Percentiles rank a stretch among this genome's conserved stretches.
These are phyloP conservation scores for Clarias macrocephalus DNA, from an alignment of 2,113 vertebrate species.

Conservation along the genomic window DNA sequence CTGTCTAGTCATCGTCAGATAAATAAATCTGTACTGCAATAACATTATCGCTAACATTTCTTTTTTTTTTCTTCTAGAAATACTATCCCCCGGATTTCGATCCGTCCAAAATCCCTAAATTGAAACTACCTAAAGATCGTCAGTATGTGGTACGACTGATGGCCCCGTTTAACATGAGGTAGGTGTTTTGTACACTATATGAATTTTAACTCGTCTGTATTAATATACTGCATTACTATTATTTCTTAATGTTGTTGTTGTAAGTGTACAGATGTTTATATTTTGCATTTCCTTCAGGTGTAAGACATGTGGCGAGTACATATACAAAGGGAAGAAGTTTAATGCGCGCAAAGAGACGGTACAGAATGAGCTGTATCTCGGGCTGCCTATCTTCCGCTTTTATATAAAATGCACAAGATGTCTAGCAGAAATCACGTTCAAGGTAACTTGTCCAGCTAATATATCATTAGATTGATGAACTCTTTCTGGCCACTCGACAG, in stretches of 20 bases:
- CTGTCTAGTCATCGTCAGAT: not conserved
- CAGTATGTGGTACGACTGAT: constrained; percentile 90
- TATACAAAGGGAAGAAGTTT: constrained; percentile 97
- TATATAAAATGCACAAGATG: constrained; percentile 96
- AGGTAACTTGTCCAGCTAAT: constrained; percentile 66
- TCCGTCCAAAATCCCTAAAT: constrained; percentile 86
- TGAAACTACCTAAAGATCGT: constrained; percentile 87
- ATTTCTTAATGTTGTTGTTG: not conserved
- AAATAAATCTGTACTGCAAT: not conserved
- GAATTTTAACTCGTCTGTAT: not conserved
- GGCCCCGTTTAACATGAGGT: constrained; percentile 92
- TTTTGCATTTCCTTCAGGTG: constrained; percentile 69
- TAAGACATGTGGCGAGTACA: constrained; percentile 94
- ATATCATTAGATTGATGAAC: not conserved
- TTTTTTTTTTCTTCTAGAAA: constrained; percentile 75
- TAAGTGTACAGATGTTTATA: not conserved
- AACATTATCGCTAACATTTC: not conserved
- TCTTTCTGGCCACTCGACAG: not conserved
- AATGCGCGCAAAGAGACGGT: constrained; percentile 96
- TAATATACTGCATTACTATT: not conserved
- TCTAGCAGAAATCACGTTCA: constrained; percentile 89
- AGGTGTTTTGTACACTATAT: constrained; percentile 28
- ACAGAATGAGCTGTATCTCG: constrained; percentile 89
- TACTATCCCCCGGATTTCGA: constrained; percentile 93
- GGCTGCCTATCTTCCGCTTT: constrained; percentile 93